Conservation (phyloP, 37 sponge, comb jelly and placozoan species). For the Hexactinellida sp. region DNA sequence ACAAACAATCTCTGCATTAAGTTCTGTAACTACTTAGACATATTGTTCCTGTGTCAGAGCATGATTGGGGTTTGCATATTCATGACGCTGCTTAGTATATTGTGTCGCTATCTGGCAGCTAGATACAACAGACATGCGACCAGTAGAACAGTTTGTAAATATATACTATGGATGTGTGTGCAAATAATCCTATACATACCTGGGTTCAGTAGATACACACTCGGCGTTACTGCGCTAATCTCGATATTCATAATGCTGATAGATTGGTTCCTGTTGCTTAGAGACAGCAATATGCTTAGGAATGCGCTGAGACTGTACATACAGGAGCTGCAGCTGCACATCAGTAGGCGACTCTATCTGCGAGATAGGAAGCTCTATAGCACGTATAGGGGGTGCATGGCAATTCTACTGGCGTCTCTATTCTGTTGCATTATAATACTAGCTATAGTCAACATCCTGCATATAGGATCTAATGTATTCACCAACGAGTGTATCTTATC, state of each 20-base stretch:
- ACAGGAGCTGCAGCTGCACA: not conserved
- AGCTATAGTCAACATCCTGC: not conserved
- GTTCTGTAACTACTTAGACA: not conserved
- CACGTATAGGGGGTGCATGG: not conserved
- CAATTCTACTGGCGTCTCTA: not conserved
- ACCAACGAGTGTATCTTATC: not conserved
- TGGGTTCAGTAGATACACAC: not conserved
- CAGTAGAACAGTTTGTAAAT: not conserved
- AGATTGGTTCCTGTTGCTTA: not conserved
- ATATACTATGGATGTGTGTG: not conserved
- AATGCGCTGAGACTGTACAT: not conserved
- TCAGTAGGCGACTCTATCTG: not conserved
- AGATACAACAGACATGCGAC: not conserved
- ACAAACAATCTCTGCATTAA: not conserved
- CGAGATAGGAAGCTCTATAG: not conserved
- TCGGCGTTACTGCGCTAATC: not conserved
- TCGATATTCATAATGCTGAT: not conserved
- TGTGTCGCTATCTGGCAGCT: conserved; percentile 4
- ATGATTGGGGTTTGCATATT: not conserved
- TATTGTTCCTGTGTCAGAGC: not conserved
- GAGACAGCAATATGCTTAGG: not conserved
- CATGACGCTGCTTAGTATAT: not conserved
- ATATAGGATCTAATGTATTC: not conserved
- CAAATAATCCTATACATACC: not conserved
- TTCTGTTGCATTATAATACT: not conserved